These are phyloP conservation scores for Gnatocerus cornutus DNA, from an alignment of 2,888 invertebrate species.

Conservation along the genomic window DNA sequence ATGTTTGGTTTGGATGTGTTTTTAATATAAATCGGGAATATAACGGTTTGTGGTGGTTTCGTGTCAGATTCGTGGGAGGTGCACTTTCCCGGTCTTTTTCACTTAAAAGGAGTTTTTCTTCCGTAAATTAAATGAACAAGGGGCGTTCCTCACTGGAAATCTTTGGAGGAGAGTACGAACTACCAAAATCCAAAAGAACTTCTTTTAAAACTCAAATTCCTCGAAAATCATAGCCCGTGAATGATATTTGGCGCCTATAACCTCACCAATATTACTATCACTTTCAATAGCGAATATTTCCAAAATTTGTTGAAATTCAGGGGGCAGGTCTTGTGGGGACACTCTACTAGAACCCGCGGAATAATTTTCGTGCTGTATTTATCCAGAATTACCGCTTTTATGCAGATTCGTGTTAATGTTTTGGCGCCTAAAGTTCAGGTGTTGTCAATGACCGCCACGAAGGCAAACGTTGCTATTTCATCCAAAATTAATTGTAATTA, in stretches of 20 bases:
- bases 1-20: neutral
- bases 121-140: slow-evolving; percentile 19
- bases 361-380: slow-evolving; percentile 6
- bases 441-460: slow-evolving; percentile 44
- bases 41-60: slow-evolving; percentile 3
- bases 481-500: neutral
- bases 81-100: slow-evolving; percentile 41
- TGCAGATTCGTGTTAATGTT: slow-evolving; percentile 12
- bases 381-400: slow-evolving; percentile 5
- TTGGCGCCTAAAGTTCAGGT: slow-evolving; percentile 39
- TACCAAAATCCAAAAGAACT: neutral
- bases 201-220: neutral
- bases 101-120: slow-evolving; percentile 4
- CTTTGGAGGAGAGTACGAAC: neutral
- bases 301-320: slow-evolving; percentile 5
- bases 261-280: slow-evolving; percentile 9
- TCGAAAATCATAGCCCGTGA: neutral
- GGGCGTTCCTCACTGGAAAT: neutral
- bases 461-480: slow-evolving; percentile 16
- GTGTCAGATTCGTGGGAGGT: slow-evolving; percentile 19
- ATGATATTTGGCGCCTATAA: slow-evolving; percentile 29
- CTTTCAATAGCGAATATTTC: neutral
- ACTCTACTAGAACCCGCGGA: neutral
- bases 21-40: neutral
- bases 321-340: neutral